phyloP scores from a whole-genome alignment of 1,140 invertebrate species.

The Ladona fulva region DNA sequence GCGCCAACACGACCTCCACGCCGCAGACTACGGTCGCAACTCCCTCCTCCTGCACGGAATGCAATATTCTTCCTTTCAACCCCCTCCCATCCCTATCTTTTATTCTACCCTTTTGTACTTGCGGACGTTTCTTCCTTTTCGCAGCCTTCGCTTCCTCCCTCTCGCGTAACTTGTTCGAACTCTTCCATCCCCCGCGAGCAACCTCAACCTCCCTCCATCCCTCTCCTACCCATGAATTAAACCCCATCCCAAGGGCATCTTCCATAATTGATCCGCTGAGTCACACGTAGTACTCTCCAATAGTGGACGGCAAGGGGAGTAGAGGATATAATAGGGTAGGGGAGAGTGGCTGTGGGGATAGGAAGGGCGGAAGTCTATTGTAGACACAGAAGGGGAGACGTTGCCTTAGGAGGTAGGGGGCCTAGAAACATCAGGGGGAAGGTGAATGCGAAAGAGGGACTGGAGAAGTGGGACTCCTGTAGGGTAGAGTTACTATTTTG shows the following conservation, averaged over 20 bases:
- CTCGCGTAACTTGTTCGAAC: not conserved
- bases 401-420: no score
- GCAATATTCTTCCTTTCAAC: no score
- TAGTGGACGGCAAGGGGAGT: not conserved
- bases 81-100: not conserved
- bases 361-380: not conserved
- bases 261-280: slow-evolving; percentile 8
- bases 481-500: no score
- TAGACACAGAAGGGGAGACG: no score
- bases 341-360: not conserved
- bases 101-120: not conserved
- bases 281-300: slow-evolving; percentile 2
- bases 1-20: no score
- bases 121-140: not conserved
- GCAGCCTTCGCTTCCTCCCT: not conserved
- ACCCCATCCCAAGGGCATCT: not conserved
- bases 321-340: not conserved
- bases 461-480: no score
- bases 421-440: no score
- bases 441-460: no score
- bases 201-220: not conserved
- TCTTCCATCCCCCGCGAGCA: not conserved
- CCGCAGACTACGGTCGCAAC: no score
- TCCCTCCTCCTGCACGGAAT: no score
- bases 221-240: not conserved